These are phyloP conservation scores for Disparrhopalites patrizii DNA, from an alignment of 2,888 invertebrate genomes.

Conservation along the genomic window DNA sequence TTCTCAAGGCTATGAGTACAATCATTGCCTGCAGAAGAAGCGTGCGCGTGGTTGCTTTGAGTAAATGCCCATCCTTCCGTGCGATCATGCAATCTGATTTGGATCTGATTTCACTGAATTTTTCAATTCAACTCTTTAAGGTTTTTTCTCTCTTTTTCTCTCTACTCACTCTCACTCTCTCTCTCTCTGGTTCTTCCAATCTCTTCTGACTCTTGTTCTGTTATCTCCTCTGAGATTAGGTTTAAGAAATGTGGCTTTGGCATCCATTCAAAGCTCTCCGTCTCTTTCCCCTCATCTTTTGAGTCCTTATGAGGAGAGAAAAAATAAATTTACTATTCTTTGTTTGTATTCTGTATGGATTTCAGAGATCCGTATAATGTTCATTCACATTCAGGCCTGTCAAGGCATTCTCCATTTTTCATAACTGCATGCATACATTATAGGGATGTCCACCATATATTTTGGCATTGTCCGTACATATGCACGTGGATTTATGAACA, in stretches of 20 bases:
- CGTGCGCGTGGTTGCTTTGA: conserved; percentile 9
- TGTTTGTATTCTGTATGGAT: conserved; percentile 12
- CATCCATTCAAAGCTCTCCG: background rate
- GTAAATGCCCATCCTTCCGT: background rate
- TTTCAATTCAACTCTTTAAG: conserved; percentile 8
- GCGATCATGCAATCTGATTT: conserved; percentile 4
- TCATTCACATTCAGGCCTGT: conserved; percentile 15
- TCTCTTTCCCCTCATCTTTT: background rate
- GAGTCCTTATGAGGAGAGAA: background rate
- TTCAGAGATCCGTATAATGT: conserved; percentile 5
- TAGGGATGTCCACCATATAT: background rate
- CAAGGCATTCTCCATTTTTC: conserved; percentile 7
- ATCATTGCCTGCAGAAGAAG: background rate
- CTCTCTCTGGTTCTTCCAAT: too few species aligned
- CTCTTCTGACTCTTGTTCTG: too few species aligned
- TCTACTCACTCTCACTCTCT: too few species aligned
- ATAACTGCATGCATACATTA: background rate
- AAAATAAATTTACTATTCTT: conserved; percentile 15
- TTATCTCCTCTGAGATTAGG: conserved; percentile 2
- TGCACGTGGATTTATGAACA: background rate
- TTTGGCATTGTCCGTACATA: background rate
- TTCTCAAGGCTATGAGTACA: conserved; percentile 9
- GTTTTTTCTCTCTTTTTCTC: background rate
- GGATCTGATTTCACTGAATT: conserved; percentile 9
- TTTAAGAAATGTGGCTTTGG: too few species aligned